These are phyloP conservation scores for Perizoma affinitatum DNA, from an alignment of 2,888 invertebrate genomes.

Conservation along the genomic window DNA sequence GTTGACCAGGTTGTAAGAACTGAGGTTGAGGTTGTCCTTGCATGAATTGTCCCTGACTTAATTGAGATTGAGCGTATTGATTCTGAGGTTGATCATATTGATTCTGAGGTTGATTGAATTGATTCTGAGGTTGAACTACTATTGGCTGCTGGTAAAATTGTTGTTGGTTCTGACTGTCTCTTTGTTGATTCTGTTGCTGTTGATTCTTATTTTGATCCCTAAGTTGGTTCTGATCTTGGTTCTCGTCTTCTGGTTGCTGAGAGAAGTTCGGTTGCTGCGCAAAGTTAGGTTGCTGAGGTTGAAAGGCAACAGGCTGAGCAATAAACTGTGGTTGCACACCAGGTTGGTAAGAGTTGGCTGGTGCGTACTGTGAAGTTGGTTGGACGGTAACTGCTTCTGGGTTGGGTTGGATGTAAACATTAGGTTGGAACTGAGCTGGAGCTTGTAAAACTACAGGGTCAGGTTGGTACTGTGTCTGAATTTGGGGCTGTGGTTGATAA, in stretches of 20 bases:
- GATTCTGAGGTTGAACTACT: conserved; percentile 34
- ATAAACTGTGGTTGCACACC: conserved; percentile 43
- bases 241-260: conserved; percentile 36
- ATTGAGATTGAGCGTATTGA: conserved; percentile 24
- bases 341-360: conserved; percentile 36
- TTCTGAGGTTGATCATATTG: conserved; percentile 25
- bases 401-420: conserved; percentile 36
- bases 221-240: conserved; percentile 19
- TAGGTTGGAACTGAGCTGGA: conserved; percentile 39
- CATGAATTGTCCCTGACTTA: conserved; percentile 25
- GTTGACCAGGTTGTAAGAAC: conserved; percentile 23
- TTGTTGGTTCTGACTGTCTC: conserved; percentile 28
- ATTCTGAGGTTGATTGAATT: conserved; percentile 34
- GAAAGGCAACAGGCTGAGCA: conserved; percentile 48
- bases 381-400: conserved; percentile 35
- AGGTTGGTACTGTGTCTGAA: conserved; percentile 42
- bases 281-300: conserved; percentile 34
- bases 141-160: conserved; percentile 40
- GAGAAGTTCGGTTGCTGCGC: conserved; percentile 25
- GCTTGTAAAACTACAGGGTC: conserved; percentile 37
- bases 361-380: conserved; percentile 44
- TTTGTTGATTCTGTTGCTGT: conserved; percentile 11
- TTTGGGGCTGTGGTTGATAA: conserved; percentile 33
- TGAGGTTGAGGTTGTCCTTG: conserved; percentile 28
- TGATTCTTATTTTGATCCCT: conserved; percentile 21